Evolutionary conservation across 2,113 vertebrate genomes (phyloP).

Genomic region (Podiceps cristatus): DNA sequence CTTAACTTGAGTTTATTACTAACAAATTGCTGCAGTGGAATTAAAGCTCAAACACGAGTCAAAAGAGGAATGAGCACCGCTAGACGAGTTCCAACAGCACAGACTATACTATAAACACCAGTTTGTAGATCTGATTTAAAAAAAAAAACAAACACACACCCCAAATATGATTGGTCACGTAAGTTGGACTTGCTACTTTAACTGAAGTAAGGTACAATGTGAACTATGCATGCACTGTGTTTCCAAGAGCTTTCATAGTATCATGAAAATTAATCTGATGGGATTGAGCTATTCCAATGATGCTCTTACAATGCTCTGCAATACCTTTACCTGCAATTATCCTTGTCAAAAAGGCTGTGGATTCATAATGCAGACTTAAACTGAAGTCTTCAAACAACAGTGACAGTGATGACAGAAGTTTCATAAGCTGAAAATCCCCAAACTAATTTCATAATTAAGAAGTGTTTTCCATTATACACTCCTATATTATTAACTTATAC

Average conservation of each 20-base stretch:
- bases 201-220: not conserved
- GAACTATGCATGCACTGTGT: not conserved
- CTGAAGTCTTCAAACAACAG: not conserved
- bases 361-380: not conserved
- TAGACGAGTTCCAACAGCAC: not conserved
- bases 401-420: not conserved
- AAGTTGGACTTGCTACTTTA: not conserved
- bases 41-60: not conserved
- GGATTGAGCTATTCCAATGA: not conserved
- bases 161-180: not conserved
- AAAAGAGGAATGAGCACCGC: not conserved
- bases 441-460: not conserved
- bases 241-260: not conserved
- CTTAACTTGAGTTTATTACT: not conserved
- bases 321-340: not conserved
- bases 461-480: not conserved
- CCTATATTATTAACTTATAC: not conserved
- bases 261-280: not conserved
- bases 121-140: not conserved
- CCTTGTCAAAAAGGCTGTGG: not conserved
- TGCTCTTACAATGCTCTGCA: not conserved
- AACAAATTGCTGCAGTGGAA: not conserved
- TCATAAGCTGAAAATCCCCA: not conserved
- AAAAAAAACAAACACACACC: not conserved
- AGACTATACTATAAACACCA: not conserved